These are phyloP conservation scores for Geophilus truncorum DNA, from an alignment of 2,888 invertebrate species.

Conservation along the genomic window DNA sequence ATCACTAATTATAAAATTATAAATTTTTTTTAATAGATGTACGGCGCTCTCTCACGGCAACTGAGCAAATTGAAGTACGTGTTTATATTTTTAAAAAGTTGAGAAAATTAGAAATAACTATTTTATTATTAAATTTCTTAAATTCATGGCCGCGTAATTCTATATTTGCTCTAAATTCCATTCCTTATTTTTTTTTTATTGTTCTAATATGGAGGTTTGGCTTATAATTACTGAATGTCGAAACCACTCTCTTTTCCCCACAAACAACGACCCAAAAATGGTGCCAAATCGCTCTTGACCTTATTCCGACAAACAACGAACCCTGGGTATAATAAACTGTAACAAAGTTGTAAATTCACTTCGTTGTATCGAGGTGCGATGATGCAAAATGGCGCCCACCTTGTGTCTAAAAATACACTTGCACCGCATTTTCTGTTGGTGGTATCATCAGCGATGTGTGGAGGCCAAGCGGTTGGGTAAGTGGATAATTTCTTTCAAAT, in stretches of 20 bases:
- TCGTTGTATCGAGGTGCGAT: background rate
- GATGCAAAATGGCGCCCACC: background rate
- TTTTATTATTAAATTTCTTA: background rate
- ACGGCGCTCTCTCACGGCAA: conserved; percentile 32
- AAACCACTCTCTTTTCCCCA: background rate
- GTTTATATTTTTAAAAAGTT: background rate
- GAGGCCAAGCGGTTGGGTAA: background rate
- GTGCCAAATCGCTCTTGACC: background rate
- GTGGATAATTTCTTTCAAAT: background rate
- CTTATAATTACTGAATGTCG: background rate
- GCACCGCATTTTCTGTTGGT: background rate
- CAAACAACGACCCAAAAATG: background rate
- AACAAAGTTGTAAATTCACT: background rate
- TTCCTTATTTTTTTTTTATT: background rate
- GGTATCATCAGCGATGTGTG: background rate
- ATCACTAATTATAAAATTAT: no score
- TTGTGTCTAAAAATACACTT: background rate
- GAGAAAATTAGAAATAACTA: background rate
- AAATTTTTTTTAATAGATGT: background rate
- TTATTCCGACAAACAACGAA: background rate
- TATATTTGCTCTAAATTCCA: background rate
- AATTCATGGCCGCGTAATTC: background rate
- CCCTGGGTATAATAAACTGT: background rate
- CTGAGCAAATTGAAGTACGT: conserved; percentile 37
- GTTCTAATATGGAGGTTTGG: background rate